Percentiles rank a stretch among this genome's conserved stretches.
phyloP scores from a whole-genome alignment of 2,888 invertebrate species.

The Priocnemis perturbator region DNA sequence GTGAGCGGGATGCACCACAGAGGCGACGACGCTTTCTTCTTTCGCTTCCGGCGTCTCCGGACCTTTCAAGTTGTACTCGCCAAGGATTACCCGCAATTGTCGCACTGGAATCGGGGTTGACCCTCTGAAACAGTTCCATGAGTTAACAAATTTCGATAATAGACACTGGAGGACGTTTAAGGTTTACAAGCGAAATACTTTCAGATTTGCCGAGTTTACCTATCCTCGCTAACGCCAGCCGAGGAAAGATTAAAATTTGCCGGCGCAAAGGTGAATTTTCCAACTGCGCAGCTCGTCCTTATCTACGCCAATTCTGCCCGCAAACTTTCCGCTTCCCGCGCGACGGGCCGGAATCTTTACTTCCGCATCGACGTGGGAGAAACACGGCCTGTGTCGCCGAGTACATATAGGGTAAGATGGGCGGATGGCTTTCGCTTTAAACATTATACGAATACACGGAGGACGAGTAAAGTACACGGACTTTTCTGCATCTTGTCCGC shows the following conservation, averaged over 20 bases:
- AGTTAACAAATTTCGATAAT: too few species aligned
- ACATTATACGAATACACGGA: slow-evolving; percentile 31
- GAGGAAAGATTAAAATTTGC: background rate
- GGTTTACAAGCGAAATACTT: too few species aligned
- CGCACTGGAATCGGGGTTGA: slow-evolving; percentile 81
- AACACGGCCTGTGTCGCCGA: background rate
- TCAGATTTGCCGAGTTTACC: too few species aligned
- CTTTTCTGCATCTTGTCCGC: background rate
- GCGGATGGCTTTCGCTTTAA: slow-evolving; percentile 33
- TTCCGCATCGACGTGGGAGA: slow-evolving; percentile 7
- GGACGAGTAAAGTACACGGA: slow-evolving; percentile 34
- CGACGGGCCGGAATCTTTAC: slow-evolving; percentile 1
- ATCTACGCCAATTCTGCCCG: background rate
- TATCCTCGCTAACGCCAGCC: background rate
- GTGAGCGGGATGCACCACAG: slow-evolving; percentile 87
- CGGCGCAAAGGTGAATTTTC: background rate
- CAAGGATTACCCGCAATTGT: slow-evolving; percentile 83
- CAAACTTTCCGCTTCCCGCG: background rate
- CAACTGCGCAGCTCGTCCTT: background rate
- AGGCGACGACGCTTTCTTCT: slow-evolving; percentile 76
- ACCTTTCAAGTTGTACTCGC: slow-evolving; percentile 83
- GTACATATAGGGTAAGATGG: slow-evolving; percentile 26
- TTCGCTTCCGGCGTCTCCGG: slow-evolving; percentile 76
- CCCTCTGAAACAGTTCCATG: slow-evolving; percentile 76
- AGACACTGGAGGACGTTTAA: too few species aligned